Evolutionary conservation across 2,888 invertebrate species (phyloP), one percentile per base, ranked within the genome.

Genomic region (Aporophyla nigra): DNA sequence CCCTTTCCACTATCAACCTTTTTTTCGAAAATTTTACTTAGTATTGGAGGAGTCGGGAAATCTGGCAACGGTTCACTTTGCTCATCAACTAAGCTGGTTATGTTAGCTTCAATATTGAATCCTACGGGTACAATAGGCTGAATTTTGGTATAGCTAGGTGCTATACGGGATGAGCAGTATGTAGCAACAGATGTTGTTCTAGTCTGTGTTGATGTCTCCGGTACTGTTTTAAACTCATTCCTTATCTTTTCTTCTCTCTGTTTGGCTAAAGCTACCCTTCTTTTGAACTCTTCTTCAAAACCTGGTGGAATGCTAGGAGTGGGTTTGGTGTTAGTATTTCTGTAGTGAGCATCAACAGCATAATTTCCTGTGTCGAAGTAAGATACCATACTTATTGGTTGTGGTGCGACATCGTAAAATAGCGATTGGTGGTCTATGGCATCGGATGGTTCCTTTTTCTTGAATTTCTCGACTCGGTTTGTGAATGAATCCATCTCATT

Each of bases 291-390:
- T n/a, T 93, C 93, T 90, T 96, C 95, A 67, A 96, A 96, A 0
- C 96, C 96, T 16, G 96, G 95, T 1, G 96, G 96, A 58, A 95
- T 91, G 5, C 91, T 87, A 56, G 82, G 86, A 5, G 78, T 76
- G 0, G 93, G 92, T 19, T 93, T 93, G 5, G 89, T 90, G 1
- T 94, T 77, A 0, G 93, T 93, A 58, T 96, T 96, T 71, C 88
- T 92, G 61, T 93, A 96, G 83, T 96, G 94, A 53, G 93, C 93
- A 68, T 96, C 96, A 19, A 91, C 96, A 0, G 96, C 96, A 82
- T 94, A 96, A 75, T 96, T 96, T 2, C 96, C 96, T 0, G 96
- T 96, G 73, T 96, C 96, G 53, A 96, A 96, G 83, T 96, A 96
- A 1, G 96, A 96, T 9, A 95, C 93, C 86, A 96, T 94, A 10